Percentiles rank a stretch among this genome's conserved stretches.
These are phyloP conservation scores for Geophilus truncorum DNA, from an alignment of 2,888 invertebrate species.

Conservation along the genomic window DNA sequence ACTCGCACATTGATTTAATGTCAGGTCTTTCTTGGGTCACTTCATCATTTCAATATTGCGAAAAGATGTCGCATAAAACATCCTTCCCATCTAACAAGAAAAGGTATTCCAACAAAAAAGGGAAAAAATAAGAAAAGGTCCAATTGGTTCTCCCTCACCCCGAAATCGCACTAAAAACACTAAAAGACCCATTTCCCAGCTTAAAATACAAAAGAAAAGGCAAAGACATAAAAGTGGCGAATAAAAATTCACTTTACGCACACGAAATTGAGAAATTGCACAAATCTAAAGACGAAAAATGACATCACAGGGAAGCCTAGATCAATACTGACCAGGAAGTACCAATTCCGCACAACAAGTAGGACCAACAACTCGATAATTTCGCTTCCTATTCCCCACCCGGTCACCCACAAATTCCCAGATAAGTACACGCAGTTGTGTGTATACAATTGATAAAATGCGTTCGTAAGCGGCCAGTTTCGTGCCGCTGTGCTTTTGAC, in stretches of 20 bases:
- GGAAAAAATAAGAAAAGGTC: too few relatives aligned
- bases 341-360: neutral
- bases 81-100: neutral
- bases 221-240: neutral
- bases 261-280: neutral
- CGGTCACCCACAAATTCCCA: too few relatives aligned
- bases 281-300: neutral
- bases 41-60: neutral
- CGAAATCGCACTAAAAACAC: too few relatives aligned
- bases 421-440: too few relatives aligned
- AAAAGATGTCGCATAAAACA: neutral
- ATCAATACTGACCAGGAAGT: neutral
- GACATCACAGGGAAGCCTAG: neutral
- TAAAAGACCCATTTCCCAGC: neutral
- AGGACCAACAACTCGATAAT: neutral
- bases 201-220: neutral
- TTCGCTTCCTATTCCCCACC: neutral
- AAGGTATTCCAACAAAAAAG: too few relatives aligned
- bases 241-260: neutral
- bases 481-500: too few relatives aligned
- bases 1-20: neutral
- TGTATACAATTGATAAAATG: too few relatives aligned
- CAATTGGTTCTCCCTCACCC: neutral
- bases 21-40: neutral
- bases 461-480: too few relatives aligned